Conservation (phyloP, 2,888 invertebrate genomes). For the Monochamus alternatus region DNA sequence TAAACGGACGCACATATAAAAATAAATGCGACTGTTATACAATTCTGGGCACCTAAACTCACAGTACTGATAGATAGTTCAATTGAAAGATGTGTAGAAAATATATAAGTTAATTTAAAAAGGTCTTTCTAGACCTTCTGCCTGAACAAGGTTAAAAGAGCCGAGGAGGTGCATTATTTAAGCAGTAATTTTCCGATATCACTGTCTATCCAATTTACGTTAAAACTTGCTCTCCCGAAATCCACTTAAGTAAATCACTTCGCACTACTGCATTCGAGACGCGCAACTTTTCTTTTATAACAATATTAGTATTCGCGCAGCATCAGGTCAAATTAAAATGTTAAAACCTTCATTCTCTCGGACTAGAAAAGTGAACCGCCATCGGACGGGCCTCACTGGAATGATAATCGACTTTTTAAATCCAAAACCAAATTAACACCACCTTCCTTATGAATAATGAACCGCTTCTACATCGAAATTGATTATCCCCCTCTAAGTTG, state of each 20-base stretch:
- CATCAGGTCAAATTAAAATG: conserved; percentile 58
- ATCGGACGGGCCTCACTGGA: conserved; percentile 48
- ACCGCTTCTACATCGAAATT: conserved; percentile 56
- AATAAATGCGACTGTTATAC: too few relatives aligned
- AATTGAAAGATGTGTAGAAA: neutral
- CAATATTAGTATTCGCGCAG: conserved; percentile 50
- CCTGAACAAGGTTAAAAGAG: neutral
- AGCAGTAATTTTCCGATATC: conserved; percentile 1
- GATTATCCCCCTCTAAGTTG: conserved; percentile 59
- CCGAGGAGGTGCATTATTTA: neutral
- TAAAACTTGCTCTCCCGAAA: neutral
- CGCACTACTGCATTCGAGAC: neutral
- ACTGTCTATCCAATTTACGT: conserved; percentile 10
- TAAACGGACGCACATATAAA: too few relatives aligned
- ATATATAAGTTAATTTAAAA: neutral
- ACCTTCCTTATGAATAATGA: conserved; percentile 53
- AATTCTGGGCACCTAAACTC: neutral
- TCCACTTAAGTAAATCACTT: conserved; percentile 9
- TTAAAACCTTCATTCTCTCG: conserved; percentile 59
- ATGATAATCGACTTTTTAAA: conserved; percentile 60
- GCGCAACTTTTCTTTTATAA: conserved; percentile 8
- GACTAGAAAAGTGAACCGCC: conserved; percentile 39
- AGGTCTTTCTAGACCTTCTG: neutral
- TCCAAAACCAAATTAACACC: conserved; percentile 56
- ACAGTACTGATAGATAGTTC: too few relatives aligned